Percentiles rank a stretch among this genome's conserved stretches.
phyloP scores from a whole-genome alignment of 1,140 invertebrate species.

The Zaprionus ornatus region DNA sequence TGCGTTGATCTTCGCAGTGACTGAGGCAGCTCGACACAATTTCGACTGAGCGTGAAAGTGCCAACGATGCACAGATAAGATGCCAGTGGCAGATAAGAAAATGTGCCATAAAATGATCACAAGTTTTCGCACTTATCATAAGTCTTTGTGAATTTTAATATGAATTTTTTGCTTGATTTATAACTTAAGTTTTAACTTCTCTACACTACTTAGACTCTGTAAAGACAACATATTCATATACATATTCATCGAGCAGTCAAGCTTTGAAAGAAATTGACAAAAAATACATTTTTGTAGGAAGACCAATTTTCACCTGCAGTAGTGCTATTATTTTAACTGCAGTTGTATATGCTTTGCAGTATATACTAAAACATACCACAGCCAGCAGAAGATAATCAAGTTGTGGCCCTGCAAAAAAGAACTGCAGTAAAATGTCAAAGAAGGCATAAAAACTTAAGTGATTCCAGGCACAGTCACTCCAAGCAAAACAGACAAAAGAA shows the following conservation, averaged over 20 bases:
- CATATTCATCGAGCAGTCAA: too few relatives aligned
- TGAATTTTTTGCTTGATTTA: too few relatives aligned
- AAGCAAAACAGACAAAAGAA: constrained; percentile 28
- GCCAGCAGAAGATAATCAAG: constrained; percentile 19
- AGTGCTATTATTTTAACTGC: too few relatives aligned
- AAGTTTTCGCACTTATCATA: background rate
- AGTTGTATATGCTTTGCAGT: too few relatives aligned
- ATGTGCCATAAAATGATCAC: background rate
- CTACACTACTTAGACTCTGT: too few relatives aligned
- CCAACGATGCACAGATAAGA: constrained; percentile 4
- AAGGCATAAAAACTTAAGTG: constrained; percentile 6
- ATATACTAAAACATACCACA: constrained; percentile 8
- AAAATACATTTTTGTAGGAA: too few relatives aligned
- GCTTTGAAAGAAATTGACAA: too few relatives aligned
- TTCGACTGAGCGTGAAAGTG: constrained; percentile 7
- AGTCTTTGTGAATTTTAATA: too few relatives aligned
- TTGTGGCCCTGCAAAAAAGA: constrained; percentile 6
- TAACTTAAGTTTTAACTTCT: rapidly evolving
- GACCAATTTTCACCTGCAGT: too few relatives aligned
- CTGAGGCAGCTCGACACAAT: background rate
- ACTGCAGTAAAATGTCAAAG: constrained; percentile 31
- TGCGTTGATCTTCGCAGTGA: constrained; percentile 3
- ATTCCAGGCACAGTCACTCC: constrained; percentile 13
- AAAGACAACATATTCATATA: too few relatives aligned
- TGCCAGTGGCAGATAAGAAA: background rate